Percentiles rank a stretch among this genome's conserved stretches.
Conservation (phyloP, 2,797 vertebrate genomes). For the Gymnocypris eckloni region DNA sequence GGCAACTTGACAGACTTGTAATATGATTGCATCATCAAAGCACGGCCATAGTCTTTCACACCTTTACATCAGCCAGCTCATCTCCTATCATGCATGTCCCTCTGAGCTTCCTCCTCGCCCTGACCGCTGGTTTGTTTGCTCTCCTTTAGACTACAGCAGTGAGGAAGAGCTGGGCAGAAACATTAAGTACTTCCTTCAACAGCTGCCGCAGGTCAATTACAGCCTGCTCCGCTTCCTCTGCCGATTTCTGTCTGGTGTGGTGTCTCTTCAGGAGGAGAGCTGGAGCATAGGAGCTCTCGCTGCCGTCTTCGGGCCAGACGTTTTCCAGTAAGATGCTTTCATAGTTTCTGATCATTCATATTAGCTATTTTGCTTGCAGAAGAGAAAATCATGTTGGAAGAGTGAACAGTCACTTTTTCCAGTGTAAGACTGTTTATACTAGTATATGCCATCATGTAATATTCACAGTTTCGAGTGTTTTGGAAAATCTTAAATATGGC, state of each 20-base stretch:
- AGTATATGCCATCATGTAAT: not conserved
- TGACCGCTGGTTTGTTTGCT: conserved; percentile 30
- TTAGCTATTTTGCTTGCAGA: not conserved
- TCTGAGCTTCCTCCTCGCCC: not conserved
- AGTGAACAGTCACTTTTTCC: not conserved
- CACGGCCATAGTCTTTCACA: conserved; percentile 12
- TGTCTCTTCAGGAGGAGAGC: conserved; percentile 92
- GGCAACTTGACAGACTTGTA: not conserved
- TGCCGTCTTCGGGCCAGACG: conserved; percentile 95
- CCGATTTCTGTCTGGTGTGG: conserved; percentile 94
- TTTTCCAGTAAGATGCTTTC: conserved; percentile 90
- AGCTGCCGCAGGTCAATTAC: conserved; percentile 96
- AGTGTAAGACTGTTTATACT: not conserved
- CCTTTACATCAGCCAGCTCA: conserved; percentile 23
- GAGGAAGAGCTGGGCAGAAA: conserved; percentile 95
- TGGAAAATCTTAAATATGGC: not conserved
- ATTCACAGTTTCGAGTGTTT: not conserved
- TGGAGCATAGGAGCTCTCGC: conserved; percentile 92
- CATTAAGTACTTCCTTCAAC: conserved; percentile 94
- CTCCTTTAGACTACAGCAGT: conserved; percentile 87
- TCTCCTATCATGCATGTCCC: not conserved
- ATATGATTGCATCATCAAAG: conserved; percentile 31
- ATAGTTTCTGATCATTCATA: not conserved
- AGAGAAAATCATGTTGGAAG: not conserved
- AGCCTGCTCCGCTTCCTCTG: conserved; percentile 95